Conservation (phyloP, 2,113 vertebrate species). For the Orthonyx spaldingii region DNA sequence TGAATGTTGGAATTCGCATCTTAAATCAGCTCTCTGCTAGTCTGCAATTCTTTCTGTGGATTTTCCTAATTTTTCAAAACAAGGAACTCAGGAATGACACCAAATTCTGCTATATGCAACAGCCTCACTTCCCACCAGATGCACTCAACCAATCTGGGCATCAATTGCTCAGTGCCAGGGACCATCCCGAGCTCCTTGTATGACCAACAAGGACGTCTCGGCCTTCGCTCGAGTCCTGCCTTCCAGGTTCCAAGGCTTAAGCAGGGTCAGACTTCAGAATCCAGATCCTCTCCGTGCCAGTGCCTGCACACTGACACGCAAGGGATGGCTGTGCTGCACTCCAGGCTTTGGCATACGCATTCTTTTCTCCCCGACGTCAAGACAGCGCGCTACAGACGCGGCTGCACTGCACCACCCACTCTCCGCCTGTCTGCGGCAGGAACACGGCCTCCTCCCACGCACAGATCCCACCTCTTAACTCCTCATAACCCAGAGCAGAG, state of each 20-base stretch:
- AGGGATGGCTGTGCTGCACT: background rate
- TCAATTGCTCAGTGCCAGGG: background rate
- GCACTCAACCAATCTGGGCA: background rate
- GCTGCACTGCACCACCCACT: background rate
- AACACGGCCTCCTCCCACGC: background rate
- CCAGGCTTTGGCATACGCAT: background rate
- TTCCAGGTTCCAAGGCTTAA: background rate
- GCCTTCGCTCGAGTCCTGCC: background rate
- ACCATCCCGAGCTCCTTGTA: background rate
- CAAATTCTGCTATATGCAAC: background rate
- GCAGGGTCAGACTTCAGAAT: background rate
- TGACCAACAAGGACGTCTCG: background rate
- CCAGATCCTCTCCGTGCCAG: background rate
- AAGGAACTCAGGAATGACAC: background rate
- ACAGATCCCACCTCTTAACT: background rate
- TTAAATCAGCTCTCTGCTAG: background rate
- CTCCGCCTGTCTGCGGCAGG: background rate
- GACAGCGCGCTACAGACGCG: background rate
- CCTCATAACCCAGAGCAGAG: fast-evolving
- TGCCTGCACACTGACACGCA: background rate
- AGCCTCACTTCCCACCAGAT: background rate
- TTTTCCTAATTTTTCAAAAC: background rate
- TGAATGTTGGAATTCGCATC: too few species aligned
- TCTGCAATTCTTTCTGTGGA: background rate
- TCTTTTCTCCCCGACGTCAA: too few species aligned